Evolutionary conservation across 2,888 invertebrate species (phyloP), one percentile per base, ranked within the genome.

Genomic region (Spisula subtruncata): DNA sequence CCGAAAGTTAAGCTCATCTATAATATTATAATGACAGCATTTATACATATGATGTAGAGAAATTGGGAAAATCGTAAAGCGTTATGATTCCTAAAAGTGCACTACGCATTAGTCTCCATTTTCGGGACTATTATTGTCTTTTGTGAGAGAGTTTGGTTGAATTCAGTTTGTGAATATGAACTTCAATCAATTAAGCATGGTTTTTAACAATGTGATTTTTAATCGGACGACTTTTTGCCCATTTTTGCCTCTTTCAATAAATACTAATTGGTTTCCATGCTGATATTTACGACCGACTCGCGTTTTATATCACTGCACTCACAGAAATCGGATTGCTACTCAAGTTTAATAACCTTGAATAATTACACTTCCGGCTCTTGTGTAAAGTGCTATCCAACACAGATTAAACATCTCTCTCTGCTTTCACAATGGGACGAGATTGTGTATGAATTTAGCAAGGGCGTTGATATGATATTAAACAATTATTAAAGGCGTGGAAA

Each of bases 121-220:
- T 51, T 51, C 12, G 1, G 51, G 1, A 14, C 16, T 51, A 10
- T 16, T 12, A 66, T n/a, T 66, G 10, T n/a, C 25, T 66, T n/a
- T 25, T 66, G 25, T n/a, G 10, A 25, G n/a, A 66, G 2, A 66
- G n/a, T 0, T 25, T 66, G 25, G 20, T 66, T 66, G n/a, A 56
- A n/a, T n/a, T 56, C 25, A 51, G 14, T 51, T 51, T 14, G 51
- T 51, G 51, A 51, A 51, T 6, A 1, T 25, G 60, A 66, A n/a
- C 25, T 6, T n/a, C n/a, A 25, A 66, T 66, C 25, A 66, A 66
- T 66, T 66, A 66, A n/a, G n/a, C 75, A 32, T 75, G 18, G 29
- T 75, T 75, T 60, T 75, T 35, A 35, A 75, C 75, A 75, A 32
- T 75, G 75, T 35, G 32, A 75, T 75, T 75, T 18, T n/a, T 18